Base-by-base conservation (phyloP, 2,888 invertebrate species). In the Sinopyrophorus schimmeli region DNA sequence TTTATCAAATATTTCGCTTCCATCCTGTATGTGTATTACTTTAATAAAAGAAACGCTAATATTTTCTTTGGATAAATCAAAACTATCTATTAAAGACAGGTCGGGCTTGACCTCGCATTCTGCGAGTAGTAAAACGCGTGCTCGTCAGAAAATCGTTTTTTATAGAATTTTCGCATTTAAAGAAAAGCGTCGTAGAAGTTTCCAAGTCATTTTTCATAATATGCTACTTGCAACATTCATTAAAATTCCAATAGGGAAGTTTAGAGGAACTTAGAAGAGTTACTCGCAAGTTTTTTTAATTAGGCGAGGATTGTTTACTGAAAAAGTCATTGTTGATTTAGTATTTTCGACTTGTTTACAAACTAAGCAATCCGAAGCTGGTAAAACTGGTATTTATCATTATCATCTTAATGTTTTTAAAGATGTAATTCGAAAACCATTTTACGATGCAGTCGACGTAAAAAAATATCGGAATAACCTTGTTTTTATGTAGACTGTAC, bases 61-160 rank as follows among this genome's bases (percentile, higher is more conserved):
- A n/a, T n/a, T 18, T 21, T 31, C 18, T 6, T 11, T 12, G 18
- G 12, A 23, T 23, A 30, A 16, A 14, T 12, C 14, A 18, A 41
- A 27, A 12, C n/a, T 26, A 47, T 39, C 24, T 10, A 32, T 37
- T 23, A 28, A 41, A 23, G 20, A 42, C 35, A 37, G 41, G 48
- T 41, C 35, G 30, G 43, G 49, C 30, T 49, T 49, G 49, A 49
- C 49, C 49, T 49, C 49, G 49, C 39, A 43, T 34, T 39, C 43
- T 43, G 26, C 24, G 44, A 48, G 35, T 38, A 37, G 28, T 21
- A 46, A 37, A 30, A 20, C 37, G 37, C 26, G 44, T 38, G 34
- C 20, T 46, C 30, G 26, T 31, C 16, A 38, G 38, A 17, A 16
- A 31, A 23, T 38, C 34, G n/a, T 11, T 34, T 34, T 34, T 21